Evolutionary conservation across 2,113 vertebrate genomes (phyloP).

Genomic region (Lonchura striata): DNA sequence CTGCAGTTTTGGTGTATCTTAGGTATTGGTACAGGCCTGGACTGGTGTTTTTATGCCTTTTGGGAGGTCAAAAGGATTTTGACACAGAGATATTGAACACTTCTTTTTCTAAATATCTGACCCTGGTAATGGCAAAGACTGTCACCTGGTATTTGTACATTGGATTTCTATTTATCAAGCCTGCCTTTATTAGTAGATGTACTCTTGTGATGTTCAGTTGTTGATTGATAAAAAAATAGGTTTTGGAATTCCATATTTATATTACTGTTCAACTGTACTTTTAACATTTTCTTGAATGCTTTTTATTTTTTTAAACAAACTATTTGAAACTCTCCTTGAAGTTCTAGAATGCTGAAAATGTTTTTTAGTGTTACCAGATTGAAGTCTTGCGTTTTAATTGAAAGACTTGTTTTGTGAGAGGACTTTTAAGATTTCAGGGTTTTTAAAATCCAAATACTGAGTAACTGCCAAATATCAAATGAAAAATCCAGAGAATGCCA

Average conservation of each 20-base stretch:
- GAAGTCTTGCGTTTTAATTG: not conserved
- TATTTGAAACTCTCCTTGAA: not conserved
- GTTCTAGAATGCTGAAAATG: not conserved
- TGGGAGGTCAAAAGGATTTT: not conserved
- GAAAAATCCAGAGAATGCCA: not conserved
- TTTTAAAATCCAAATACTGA: constrained; percentile 1
- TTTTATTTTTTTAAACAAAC: not conserved
- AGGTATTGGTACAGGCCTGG: not conserved
- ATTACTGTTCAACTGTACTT: not conserved
- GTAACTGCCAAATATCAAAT: not conserved
- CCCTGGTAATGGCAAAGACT: not conserved
- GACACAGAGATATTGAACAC: not conserved
- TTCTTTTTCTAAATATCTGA: not conserved
- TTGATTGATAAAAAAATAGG: not conserved
- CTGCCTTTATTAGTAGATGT: not conserved
- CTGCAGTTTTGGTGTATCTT: not conserved
- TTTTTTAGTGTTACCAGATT: not conserved
- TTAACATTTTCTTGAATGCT: not conserved
- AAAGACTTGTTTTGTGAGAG: not conserved
- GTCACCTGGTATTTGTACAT: not conserved
- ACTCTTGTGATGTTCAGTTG: not conserved
- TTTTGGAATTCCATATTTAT: not conserved
- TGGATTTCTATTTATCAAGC: not conserved
- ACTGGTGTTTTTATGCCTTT: not conserved
- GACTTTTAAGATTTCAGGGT: not conserved